A percentile compares a stretch with the other conserved stretches of the same genome.
Evolutionary conservation across 2,113 vertebrate species (phyloP).

Genomic region (Percopsis transmontana): DNA sequence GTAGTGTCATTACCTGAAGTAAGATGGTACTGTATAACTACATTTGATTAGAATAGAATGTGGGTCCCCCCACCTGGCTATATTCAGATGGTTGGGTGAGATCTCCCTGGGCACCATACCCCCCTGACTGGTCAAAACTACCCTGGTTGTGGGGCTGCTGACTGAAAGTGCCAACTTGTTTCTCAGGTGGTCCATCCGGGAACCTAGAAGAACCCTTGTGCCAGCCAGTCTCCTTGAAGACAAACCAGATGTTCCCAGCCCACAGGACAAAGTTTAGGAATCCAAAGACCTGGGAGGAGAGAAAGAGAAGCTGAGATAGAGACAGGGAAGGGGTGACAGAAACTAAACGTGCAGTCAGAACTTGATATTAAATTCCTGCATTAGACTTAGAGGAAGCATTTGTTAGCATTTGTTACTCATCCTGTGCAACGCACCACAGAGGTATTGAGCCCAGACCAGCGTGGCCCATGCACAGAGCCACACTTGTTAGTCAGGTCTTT

Average conservation of each 20-base stretch:
- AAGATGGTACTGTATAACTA: slow-evolving; percentile 62
- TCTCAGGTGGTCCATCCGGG: slow-evolving; percentile 81
- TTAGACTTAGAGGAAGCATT: background rate
- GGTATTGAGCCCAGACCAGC: slow-evolving; percentile 96
- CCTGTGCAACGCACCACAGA: slow-evolving; percentile 86
- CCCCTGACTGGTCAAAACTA: slow-evolving; percentile 83
- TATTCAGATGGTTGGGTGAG: slow-evolving; percentile 80
- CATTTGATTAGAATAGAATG: slow-evolving; percentile 90
- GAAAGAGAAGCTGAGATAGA: background rate
- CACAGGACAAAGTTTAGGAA: slow-evolving; percentile 98
- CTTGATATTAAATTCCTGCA: background rate
- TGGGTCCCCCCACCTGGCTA: slow-evolving; percentile 86
- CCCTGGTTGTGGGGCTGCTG: slow-evolving; percentile 85
- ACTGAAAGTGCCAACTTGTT: slow-evolving; percentile 83
- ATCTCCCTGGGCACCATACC: slow-evolving; percentile 81
- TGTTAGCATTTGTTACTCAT: background rate
- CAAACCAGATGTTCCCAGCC: slow-evolving; percentile 99
- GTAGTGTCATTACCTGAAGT: slow-evolving; percentile 4
- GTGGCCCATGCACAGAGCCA: slow-evolving; percentile 83
- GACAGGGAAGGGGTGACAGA: background rate
- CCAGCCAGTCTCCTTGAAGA: slow-evolving; percentile 98
- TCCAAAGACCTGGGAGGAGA: slow-evolving; percentile 86
- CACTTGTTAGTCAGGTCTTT: slow-evolving; percentile 91
- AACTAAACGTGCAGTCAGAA: background rate
- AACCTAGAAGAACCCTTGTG: slow-evolving; percentile 87